Evolutionary conservation across 2,797 vertebrate species (phyloP).

Genomic region (Scomberomorus guttatus): DNA sequence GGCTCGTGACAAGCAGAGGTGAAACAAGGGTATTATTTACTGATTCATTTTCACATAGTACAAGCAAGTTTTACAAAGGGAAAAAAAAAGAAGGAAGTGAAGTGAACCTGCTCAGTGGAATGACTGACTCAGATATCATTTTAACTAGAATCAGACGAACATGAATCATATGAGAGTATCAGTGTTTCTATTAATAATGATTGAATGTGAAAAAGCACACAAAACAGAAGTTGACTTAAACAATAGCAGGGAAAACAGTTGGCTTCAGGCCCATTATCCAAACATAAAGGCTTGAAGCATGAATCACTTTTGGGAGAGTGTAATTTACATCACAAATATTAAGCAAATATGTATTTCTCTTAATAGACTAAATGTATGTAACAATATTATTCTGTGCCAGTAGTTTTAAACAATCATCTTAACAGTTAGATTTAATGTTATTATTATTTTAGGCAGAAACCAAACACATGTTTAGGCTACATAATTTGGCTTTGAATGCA

Average conservation of each 20-base stretch:
- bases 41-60: conserved; percentile 11
- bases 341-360: not conserved
- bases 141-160: not conserved
- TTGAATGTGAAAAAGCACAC: not conserved
- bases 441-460: not conserved
- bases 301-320: not conserved
- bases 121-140: not conserved
- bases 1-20: conserved; percentile 50
- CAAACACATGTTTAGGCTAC: conserved; percentile 1
- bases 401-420: conserved; percentile 4
- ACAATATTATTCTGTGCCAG: not conserved
- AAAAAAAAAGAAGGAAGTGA: conserved; percentile 2
- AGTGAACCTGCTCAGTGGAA: not conserved
- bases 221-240: not conserved
- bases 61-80: not conserved
- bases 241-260: too few species aligned
- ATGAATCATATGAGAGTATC: not conserved
- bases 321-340: not conserved
- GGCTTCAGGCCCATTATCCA: not conserved
- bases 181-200: not conserved
- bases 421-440: not conserved
- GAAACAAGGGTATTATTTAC: conserved; percentile 18
- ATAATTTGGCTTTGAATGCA: not conserved
- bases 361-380: not conserved
- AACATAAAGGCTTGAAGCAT: conserved; percentile 16